These are phyloP conservation scores for Albula glossodonta DNA, from an alignment of 2,113 vertebrate species.

Conservation along the genomic window DNA sequence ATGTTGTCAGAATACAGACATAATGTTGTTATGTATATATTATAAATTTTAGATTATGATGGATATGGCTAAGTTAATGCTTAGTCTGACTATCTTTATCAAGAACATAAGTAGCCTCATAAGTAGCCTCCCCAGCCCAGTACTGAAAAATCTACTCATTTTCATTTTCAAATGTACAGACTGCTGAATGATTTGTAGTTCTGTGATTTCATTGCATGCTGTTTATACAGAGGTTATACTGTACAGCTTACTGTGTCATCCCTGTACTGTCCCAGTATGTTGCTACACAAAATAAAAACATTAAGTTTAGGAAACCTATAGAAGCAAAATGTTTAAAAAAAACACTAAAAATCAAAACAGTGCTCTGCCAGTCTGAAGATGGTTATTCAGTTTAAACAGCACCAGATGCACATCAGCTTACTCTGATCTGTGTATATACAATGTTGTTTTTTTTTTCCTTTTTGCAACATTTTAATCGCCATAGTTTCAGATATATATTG, in stretches of 20 bases:
- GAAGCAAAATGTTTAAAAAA: constrained; percentile 18
- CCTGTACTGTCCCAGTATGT: not conserved
- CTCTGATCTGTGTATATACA: constrained; percentile 18
- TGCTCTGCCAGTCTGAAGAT: constrained; percentile 27
- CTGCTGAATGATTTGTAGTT: not conserved
- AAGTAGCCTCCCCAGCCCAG: not conserved
- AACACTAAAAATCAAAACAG: constrained; percentile 26
- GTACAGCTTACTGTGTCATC: not conserved
- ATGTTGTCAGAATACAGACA: not conserved
- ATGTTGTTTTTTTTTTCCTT: constrained; percentile 21
- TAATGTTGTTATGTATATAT: not conserved
- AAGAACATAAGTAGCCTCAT: not conserved
- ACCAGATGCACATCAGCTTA: constrained; percentile 22
- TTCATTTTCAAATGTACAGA: not conserved
- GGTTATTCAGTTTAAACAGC: constrained; percentile 18
- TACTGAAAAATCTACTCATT: not conserved
- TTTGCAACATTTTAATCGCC: constrained; percentile 5
- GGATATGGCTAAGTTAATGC: constrained; percentile 10
- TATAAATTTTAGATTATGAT: constrained; percentile 10
- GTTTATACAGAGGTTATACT: not conserved
- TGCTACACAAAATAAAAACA: not conserved
- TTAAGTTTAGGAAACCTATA: constrained; percentile 5
- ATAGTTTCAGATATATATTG: constrained; percentile 23
- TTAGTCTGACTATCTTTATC: not conserved
- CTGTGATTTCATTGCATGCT: not conserved